phyloP scores from a whole-genome alignment of 2,888 invertebrate species.

The Drosophila gaucha region DNA sequence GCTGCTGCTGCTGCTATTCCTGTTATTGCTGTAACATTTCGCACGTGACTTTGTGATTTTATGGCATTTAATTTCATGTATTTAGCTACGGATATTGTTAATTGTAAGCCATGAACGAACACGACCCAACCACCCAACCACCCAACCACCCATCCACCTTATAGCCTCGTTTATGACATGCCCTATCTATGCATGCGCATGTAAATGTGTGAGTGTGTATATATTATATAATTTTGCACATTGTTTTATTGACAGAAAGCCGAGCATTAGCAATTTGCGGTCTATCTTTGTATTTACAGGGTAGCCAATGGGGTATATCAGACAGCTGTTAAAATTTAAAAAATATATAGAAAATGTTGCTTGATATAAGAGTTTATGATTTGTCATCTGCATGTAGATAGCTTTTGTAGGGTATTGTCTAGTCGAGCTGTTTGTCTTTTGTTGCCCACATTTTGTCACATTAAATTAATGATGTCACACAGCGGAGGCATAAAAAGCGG shows the following conservation, averaged over 20 bases:
- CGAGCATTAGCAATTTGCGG: conserved; percentile 41
- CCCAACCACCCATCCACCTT: not conserved
- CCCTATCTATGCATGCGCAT: conserved; percentile 11
- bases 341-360: not conserved
- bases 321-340: no score
- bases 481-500: conserved; percentile 24
- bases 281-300: conserved; percentile 7
- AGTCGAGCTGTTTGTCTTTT: not conserved
- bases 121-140: not conserved
- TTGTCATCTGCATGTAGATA: no score
- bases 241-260: conserved; percentile 53
- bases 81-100: conserved; percentile 80
- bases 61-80: conserved; percentile 82
- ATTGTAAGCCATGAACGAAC: conserved; percentile 61
- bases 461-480: conserved; percentile 58
- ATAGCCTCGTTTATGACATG: conserved; percentile 46
- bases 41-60: conserved; percentile 82
- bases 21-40: conserved; percentile 65
- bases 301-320: not conserved
- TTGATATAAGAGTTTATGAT: no score
- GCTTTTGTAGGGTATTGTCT: not conserved
- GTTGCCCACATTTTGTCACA: conserved; percentile 16
- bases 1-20: conserved; percentile 29
- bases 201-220: not conserved
- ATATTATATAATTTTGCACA: conserved; percentile 21